A percentile compares a stretch with the other conserved stretches of the same genome.
phyloP scores from a whole-genome alignment of 2,797 vertebrate genomes.

The Paguma larvata region DNA sequence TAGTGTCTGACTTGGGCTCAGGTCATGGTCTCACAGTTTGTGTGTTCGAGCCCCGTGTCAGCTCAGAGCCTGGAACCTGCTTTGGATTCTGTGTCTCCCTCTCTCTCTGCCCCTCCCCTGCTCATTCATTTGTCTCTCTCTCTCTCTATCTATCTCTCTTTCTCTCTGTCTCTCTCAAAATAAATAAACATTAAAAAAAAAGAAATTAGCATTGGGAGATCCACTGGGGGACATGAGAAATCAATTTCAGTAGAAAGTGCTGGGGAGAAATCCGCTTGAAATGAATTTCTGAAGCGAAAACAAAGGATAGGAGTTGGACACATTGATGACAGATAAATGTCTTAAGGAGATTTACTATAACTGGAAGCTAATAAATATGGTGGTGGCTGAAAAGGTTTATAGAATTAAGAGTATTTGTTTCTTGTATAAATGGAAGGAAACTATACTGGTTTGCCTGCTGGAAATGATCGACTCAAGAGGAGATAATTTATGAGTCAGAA shows the following conservation, averaged over 20 bases:
- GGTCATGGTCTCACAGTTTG: too few relatives aligned
- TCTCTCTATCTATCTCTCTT: too few relatives aligned
- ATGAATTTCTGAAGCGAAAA: background rate
- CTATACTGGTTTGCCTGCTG: background rate
- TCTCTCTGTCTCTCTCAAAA: too few relatives aligned
- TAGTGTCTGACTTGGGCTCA: too few relatives aligned
- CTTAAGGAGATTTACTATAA: background rate
- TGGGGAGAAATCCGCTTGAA: background rate
- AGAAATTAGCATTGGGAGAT: background rate
- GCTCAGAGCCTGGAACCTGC: too few relatives aligned
- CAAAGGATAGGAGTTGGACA: background rate
- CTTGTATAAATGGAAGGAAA: constrained; percentile 9
- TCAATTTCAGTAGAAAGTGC: background rate
- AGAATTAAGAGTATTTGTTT: background rate
- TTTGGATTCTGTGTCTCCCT: too few relatives aligned
- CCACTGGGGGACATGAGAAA: background rate
- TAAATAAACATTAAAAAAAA: too few relatives aligned
- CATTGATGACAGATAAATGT: background rate
- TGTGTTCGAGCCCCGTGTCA: too few relatives aligned
- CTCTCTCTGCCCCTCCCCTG: too few relatives aligned
- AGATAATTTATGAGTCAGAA: background rate
- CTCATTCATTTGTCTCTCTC: too few relatives aligned
- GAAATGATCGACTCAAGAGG: background rate
- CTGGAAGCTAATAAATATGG: background rate
- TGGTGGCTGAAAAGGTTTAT: background rate